Conservation (phyloP, 2,113 vertebrate species). For the Rhegmatorhina hoffmannsi region DNA sequence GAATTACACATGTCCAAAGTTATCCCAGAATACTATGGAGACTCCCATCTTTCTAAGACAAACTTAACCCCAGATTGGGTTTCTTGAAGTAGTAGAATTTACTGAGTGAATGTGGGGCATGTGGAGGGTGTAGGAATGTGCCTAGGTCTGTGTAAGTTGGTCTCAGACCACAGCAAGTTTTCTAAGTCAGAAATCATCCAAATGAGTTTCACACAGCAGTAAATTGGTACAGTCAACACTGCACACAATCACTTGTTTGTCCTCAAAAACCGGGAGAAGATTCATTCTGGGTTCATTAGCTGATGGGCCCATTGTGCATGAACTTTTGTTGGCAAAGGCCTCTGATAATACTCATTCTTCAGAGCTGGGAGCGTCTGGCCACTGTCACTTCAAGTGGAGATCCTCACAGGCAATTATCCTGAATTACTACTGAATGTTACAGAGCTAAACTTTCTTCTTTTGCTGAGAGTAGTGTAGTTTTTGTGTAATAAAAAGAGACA, state of each 20-base stretch:
- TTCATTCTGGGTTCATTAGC: slow-evolving; percentile 3
- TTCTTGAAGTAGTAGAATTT: neutral
- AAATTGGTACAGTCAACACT: neutral
- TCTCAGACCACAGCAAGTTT: neutral
- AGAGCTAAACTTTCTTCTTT: neutral
- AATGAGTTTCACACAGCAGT: neutral
- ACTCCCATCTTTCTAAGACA: neutral
- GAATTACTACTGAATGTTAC: neutral
- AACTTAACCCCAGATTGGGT: neutral
- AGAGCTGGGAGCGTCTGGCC: neutral
- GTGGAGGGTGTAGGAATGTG: neutral
- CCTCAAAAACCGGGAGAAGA: neutral
- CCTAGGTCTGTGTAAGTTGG: neutral
- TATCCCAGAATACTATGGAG: neutral
- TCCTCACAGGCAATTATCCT: neutral
- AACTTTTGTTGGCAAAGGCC: neutral
- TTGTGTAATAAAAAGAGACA: neutral
- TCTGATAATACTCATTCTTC: neutral
- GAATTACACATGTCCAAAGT: neutral
- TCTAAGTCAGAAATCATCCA: neutral
- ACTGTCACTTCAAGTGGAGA: neutral
- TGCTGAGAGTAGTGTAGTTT: neutral
- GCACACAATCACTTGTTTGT: slow-evolving; percentile 10
- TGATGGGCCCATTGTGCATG: neutral
- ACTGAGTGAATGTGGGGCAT: neutral